Evolutionary conservation across 92 coral and sea anemone species (phyloP), one percentile per base, ranked within the genome.

Genomic region (Pocillopora meandrina): DNA sequence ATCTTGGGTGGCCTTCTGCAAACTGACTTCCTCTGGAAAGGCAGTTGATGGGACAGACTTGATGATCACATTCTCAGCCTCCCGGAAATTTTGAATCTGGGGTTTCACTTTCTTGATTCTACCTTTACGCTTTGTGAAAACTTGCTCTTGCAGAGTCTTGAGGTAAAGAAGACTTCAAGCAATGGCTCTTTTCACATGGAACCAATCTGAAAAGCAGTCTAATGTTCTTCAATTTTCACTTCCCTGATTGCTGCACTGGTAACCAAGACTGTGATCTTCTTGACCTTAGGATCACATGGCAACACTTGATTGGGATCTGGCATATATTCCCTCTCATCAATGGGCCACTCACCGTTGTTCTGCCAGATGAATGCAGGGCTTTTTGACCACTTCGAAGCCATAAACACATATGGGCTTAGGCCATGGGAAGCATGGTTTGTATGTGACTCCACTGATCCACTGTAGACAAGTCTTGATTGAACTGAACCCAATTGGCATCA

Each of bases 401-500:
- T 70, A 15, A 70, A 3, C 11, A 12, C 74, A 42, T 7, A 0
- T 42, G 52, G 8, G 52, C 52, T 42, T 42, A 42, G 52, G 52
- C 52, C 52, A 7, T 7, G 52, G 52, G 52, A 42, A 42, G 52
- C 52, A 42, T 70, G 13, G 74, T 70, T 26, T 70, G 52, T 9
- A 70, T 15, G 74, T 70, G 8, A 26, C 0, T 70, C 74, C 74
- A 70, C 74, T 70, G 74, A 70, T 70, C 74, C 74, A 70, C 56
- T 70, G 74, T 0, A 70, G 74, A 9, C 74, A 17, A 70, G 74
- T 70, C 74, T 70, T 70, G 55, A 70, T 26, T 70, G 55, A 70
- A 57, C 74, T 35, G 74, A 70, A 70, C 74, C 18, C 55, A 52
- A 70, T 70, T 70, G 74, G 74, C 74, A 31, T 26, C 74, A 11